phyloP scores from a whole-genome alignment of 2,113 vertebrate species.

The Zapornia atra region DNA sequence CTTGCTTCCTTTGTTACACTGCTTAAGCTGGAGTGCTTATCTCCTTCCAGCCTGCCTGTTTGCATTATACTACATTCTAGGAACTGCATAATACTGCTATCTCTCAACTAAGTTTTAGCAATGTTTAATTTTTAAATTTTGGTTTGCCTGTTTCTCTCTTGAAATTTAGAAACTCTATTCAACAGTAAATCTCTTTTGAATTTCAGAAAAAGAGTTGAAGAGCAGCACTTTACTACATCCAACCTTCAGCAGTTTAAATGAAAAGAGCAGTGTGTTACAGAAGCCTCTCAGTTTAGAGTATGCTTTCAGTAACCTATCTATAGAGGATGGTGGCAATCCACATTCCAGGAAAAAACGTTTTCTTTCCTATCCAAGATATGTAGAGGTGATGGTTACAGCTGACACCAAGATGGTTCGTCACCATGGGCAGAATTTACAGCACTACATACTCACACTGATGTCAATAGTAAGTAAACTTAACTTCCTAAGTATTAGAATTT shows the following conservation, averaged over 20 bases:
- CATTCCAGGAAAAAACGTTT: slow-evolving; percentile 89
- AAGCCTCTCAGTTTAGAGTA: slow-evolving; percentile 56
- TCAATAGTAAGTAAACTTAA: slow-evolving; percentile 94
- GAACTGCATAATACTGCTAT: background rate
- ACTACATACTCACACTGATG: slow-evolving; percentile 96
- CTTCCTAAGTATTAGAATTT: background rate
- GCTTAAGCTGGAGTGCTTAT: background rate
- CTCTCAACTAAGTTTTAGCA: background rate
- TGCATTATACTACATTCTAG: background rate
- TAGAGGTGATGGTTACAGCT: slow-evolving; percentile 96
- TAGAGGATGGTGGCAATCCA: slow-evolving; percentile 21
- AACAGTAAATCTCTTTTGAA: background rate
- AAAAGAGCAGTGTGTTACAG: slow-evolving; percentile 73
- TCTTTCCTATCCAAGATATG: slow-evolving; percentile 95
- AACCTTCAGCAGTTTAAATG: slow-evolving; percentile 67
- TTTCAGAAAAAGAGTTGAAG: slow-evolving; percentile 76
- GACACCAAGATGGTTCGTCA: slow-evolving; percentile 91
- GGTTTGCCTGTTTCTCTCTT: background rate
- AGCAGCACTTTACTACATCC: slow-evolving; percentile 59
- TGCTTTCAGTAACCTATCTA: slow-evolving; percentile 52
- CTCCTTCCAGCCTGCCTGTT: background rate
- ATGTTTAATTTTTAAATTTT: background rate
- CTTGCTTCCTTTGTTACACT: background rate
- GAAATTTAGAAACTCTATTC: background rate
- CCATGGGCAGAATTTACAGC: slow-evolving; percentile 90